phyloP scores from a whole-genome alignment of 2,888 invertebrate species.

The Caenorhabditis sp. region DNA sequence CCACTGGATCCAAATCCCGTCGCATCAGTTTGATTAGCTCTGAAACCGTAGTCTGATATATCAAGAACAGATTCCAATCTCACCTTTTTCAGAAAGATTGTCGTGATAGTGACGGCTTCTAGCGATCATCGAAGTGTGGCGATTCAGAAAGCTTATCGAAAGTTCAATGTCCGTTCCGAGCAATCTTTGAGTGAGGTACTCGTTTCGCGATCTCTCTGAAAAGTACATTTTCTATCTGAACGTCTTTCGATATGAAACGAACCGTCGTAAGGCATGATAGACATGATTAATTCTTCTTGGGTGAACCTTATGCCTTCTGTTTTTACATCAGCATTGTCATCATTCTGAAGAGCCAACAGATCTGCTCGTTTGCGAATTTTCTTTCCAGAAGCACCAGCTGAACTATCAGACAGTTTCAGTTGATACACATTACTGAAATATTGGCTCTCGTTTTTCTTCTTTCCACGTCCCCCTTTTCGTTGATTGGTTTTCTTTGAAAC shows the following conservation, averaged over 20 bases:
- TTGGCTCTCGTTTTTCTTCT: constrained; percentile 5
- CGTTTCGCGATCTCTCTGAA: not conserved
- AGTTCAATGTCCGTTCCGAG: constrained; percentile 8
- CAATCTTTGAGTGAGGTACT: not conserved
- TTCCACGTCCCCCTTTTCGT: constrained; percentile 28
- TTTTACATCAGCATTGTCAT: not conserved
- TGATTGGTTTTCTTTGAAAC: not conserved
- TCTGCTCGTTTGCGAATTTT: not conserved
- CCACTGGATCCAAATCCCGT: constrained; percentile 33
- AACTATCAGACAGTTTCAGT: not conserved
- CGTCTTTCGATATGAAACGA: not conserved
- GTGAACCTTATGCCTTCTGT: constrained; percentile 11
- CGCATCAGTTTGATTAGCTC: constrained; percentile 31
- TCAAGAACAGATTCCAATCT: not conserved
- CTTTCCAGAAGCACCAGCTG: not conserved
- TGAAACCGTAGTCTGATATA: no score
- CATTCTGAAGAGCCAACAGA: not conserved
- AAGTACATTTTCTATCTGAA: not conserved
- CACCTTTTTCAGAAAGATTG: constrained; percentile 22
- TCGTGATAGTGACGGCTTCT: constrained; percentile 2
- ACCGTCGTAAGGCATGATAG: constrained; percentile 31
- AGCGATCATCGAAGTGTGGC: constrained; percentile 12
- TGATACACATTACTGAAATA: not conserved
- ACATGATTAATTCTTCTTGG: constrained; percentile 29
- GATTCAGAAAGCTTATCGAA: constrained; percentile 1